phyloP scores from a whole-genome alignment of 1,140 invertebrate species.

The Mizuhopecten yessoensis region DNA sequence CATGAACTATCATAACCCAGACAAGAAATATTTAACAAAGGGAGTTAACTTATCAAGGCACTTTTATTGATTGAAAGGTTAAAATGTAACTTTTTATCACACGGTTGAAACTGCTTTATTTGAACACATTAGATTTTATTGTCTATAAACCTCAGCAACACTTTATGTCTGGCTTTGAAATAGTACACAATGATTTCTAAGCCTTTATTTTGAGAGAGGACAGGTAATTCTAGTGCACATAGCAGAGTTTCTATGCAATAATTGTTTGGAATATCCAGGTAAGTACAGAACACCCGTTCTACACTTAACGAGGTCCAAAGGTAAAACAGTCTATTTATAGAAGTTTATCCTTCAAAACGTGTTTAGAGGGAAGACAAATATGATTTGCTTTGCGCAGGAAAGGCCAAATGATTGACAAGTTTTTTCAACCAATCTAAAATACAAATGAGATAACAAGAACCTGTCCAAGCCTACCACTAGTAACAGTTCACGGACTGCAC shows the following conservation, averaged over 20 bases:
- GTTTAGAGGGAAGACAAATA: background rate
- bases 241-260: background rate
- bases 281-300: background rate
- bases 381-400: background rate
- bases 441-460: background rate
- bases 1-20: background rate
- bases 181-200: background rate
- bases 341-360: background rate
- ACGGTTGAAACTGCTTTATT: background rate
- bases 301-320: background rate
- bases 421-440: background rate
- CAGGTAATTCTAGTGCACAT: constrained; percentile 37
- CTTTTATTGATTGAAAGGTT: no score
- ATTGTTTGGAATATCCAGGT: background rate
- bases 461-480: background rate
- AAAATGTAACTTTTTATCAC: background rate
- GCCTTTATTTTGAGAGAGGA: background rate
- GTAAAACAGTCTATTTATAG: background rate
- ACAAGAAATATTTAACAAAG: background rate
- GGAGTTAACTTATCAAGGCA: no score
- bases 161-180: background rate
- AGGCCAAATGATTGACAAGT: background rate
- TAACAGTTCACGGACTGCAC: no score
- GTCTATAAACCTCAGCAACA: background rate
- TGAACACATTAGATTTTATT: background rate